Conservation (phyloP, 2,797 vertebrate species). For the Danio jaintianensis region DNA sequence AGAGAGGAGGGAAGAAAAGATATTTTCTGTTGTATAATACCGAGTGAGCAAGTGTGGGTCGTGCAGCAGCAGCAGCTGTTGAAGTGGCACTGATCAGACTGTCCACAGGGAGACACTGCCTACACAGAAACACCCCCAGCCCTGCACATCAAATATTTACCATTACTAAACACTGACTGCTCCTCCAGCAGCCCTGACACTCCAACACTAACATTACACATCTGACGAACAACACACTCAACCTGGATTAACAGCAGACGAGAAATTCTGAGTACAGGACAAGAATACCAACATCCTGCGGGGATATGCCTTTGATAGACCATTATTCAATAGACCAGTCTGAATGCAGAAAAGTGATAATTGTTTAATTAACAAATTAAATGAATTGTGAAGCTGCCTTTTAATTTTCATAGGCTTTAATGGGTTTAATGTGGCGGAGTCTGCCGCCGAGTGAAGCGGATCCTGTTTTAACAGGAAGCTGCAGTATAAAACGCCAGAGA, state of each 20-base stretch:
- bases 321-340: conserved; percentile 25
- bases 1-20: too few relatives aligned
- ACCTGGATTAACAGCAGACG: not conserved
- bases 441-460: conserved; percentile 28
- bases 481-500: conserved; percentile 32
- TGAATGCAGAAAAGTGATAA: conserved; percentile 42
- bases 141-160: conserved; percentile 54
- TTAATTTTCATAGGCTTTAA: conserved; percentile 47
- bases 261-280: not conserved
- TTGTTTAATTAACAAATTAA: conserved; percentile 50
- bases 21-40: too few relatives aligned
- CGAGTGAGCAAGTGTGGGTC: too few relatives aligned
- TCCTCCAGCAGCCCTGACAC: conserved; percentile 31
- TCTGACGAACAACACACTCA: conserved; percentile 1
- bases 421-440: conserved; percentile 34
- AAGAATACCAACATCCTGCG: too few relatives aligned
- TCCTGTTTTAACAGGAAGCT: conserved; percentile 45
- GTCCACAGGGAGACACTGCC: conserved; percentile 67
- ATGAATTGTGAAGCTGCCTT: conserved; percentile 44
- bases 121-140: conserved; percentile 58
- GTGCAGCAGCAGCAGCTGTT: conserved; percentile 48
- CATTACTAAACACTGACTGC: conserved; percentile 54
- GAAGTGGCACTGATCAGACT: conserved; percentile 58
- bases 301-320: conserved; percentile 35
- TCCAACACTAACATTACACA: not conserved